Base-by-base conservation (phyloP, 2,888 invertebrate species). In the Meandrusa payeni region DNA sequence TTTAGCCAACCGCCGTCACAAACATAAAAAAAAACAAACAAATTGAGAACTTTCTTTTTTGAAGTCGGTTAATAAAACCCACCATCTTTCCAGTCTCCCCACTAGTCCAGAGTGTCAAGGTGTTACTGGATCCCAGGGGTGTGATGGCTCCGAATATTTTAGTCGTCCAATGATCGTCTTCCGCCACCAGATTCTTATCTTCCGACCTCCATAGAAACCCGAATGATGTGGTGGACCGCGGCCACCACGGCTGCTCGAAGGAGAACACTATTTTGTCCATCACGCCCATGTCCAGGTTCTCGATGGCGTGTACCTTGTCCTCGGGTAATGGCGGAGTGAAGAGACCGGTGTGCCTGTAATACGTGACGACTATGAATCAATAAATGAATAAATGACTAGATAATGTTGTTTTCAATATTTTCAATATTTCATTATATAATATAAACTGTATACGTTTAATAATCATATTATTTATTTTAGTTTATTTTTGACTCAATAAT, bases 211-310 rank as follows among this genome's bases (percentile, higher is more conserved):
- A 78, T 0, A 76, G 1, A 9, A 75, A 71, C 1, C 47, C 59
- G 13, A 50, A 61, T 15, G 57, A 59, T 0, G 47, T 47, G 52
- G 28, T 72, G 64, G 69, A 56, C 5, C 71, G 66, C 0, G 79
- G 78, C 92, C 94, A 93, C 91, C 93, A 93, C 1, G 77, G 76
- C 0, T 78, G 57, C 0, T 91, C 83, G 67, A 93, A 95, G 34
- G 89, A 80, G 0, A 95, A 55, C 39, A 90, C 89, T 9, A 95
- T 89, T 77, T 95, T 95, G 47, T 91, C 89, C 2, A 93, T 91
- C 0, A 89, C 88, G 0, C 94, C 94, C 50, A 92, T 90, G 0
- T 90, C 89, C 20, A 93, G 63, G 10, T 78, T 78, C 66, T 91
- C 57, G 32, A 93, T 92, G 1, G 90, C 86, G 5, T 74, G 71